Base-by-base conservation (phyloP, 2,113 vertebrate species). In the Oriolus oriolus region DNA sequence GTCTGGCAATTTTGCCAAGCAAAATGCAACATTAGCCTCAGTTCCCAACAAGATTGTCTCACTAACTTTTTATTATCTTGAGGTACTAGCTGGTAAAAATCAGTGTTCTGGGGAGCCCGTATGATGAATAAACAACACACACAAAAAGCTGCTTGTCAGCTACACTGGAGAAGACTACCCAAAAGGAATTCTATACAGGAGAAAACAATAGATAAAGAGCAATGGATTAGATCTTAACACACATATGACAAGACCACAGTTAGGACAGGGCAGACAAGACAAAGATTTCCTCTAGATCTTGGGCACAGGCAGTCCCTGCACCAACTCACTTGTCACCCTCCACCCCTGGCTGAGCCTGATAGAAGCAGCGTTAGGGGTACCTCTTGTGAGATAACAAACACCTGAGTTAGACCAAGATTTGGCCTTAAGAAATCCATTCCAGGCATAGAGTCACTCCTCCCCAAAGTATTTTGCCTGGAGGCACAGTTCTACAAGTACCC, bases 311-410 rank as follows among this genome's bases (percentile, higher is more conserved):
- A 87, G 26, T 17, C 20, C 13, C 61, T 56, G 28, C 24, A 52
- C 37, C 66, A 54, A 8, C 31, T 39, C 53, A 37, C 31, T 13
- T 12, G 33, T 50, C 44, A 41, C 8, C 7, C 13, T 57, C 7
- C 23, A 28, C 7, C 21, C 39, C 56, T 16, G 60, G 15, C 37
- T 61, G 41, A 83, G 50, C 37, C 52, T 44, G 9, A 33, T 0
- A 31, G 54, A 79, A 50, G 16, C 49, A n/a, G 47, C 1, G 0
- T 13, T 47, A 63, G 9, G 15, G 16, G 14, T 11, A 57, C 0
- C 0, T 47, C 30, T 66, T 64, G 20, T 37, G 44, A 78, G 73
- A 53, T 33, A 80, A 52, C 0, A 1, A 54, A 41, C 21, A 84
- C 9, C 7, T 42, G 57, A 56, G 16, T 78, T 50, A 74, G 35